Base-by-base conservation (phyloP, 1,140 invertebrate genomes). In the Drosophila takahashii region DNA sequence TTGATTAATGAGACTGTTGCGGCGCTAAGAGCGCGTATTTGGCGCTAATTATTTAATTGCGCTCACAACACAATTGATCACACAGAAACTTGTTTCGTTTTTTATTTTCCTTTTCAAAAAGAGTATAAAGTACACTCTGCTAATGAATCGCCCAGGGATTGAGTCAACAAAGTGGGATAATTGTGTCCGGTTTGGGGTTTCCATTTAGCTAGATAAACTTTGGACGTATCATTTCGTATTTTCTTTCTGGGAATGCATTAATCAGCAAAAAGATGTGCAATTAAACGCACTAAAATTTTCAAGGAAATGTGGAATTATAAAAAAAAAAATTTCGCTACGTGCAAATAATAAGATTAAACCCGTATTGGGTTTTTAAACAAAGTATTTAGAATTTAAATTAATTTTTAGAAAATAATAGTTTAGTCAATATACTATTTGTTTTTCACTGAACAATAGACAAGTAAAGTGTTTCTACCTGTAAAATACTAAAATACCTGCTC, bases 1-100 rank as follows among this genome's bases (percentile, higher is more conserved):
- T 84, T 84, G 81, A 85, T 73, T 73, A 84, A 84, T 81, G 72
- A 73, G 61, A 54, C 73, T 77, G 65, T 48, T 62, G 77, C 54
- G 59, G 58, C 57, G 71, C 52, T 47, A 50, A 64, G 53, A 74
- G 65, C 51, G 37, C 59, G 50, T 42, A 71, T 72, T 77, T 53
- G 36, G 54, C 42, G 51, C 70, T 62, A 78, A 80, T 80, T 80
- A 77, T 81, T 71, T 81, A 81, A 80, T 81, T 81, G 73, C 34
- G 41, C 34, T 22, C 39, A 27, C 26, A 36, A 60, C 65, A 76
- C 51, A 70, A 70, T 71, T 71, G 67, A 71, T 71, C 34, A 27
- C 65, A 11, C 42, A 34, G 59, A n/a, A 62, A 62, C 36, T 59
- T 42, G 48, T 34, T 48, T 48, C n/a, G 11, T n/a, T 16, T 16